phyloP scores from a whole-genome alignment of 2,888 invertebrate species.

The Pocota personata region DNA sequence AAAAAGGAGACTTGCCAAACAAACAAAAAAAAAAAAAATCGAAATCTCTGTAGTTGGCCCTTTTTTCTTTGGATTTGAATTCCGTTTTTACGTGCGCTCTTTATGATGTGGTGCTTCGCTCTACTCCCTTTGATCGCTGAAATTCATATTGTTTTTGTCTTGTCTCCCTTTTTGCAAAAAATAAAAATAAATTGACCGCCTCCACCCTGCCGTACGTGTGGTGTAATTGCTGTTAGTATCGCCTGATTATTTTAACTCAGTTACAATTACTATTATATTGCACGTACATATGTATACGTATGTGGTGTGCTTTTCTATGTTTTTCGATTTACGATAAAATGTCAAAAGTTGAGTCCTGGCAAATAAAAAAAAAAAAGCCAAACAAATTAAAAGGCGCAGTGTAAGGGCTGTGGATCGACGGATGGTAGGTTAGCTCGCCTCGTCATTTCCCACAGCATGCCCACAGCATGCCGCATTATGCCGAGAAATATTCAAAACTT shows the following conservation, averaged over 20 bases:
- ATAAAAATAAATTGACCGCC: background rate
- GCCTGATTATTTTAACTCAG: constrained; percentile 20
- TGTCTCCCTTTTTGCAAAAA: background rate
- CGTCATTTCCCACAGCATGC: background rate
- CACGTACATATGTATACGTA: background rate
- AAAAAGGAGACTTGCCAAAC: background rate
- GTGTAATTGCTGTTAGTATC: constrained; percentile 20
- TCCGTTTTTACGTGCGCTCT: background rate
- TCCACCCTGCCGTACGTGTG: background rate
- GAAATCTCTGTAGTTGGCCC: background rate
- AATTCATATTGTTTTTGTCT: background rate
- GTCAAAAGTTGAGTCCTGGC: background rate
- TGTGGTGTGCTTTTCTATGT: background rate
- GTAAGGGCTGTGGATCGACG: too few relatives aligned
- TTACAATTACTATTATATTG: too few relatives aligned
- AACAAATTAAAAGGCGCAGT: too few relatives aligned
- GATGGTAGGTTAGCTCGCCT: too few relatives aligned
- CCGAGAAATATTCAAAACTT: too few relatives aligned
- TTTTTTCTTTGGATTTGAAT: background rate
- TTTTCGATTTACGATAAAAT: background rate
- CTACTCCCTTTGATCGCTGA: background rate
- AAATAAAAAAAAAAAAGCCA: too few relatives aligned
- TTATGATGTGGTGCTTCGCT: too few relatives aligned
- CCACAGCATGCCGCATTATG: background rate
- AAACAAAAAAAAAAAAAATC: background rate